These are phyloP conservation scores for Adelphocoris suturalis DNA, from an alignment of 2,888 invertebrate species.

Conservation along the genomic window DNA sequence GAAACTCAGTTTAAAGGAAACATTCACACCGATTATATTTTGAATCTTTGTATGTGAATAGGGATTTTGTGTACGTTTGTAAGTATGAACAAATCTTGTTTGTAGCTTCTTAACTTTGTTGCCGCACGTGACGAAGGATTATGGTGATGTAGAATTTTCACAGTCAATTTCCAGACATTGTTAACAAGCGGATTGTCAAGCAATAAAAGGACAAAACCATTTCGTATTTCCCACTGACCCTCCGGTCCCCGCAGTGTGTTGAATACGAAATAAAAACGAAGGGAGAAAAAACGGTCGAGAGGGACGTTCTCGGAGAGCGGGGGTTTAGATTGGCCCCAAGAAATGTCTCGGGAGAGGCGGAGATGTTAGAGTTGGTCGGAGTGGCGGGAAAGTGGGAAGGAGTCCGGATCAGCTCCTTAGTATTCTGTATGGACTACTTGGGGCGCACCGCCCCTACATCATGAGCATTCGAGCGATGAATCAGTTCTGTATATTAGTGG, in stretches of 20 bases:
- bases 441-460: constrained; percentile 69
- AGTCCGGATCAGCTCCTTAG: constrained; percentile 62
- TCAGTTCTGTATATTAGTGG: constrained; percentile 70
- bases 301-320: background rate
- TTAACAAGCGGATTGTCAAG: constrained; percentile 68
- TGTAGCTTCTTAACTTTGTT: background rate
- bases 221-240: constrained; percentile 65
- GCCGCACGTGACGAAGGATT: background rate
- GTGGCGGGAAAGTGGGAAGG: background rate
- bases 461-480: constrained; percentile 70
- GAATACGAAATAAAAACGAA: constrained; percentile 68
- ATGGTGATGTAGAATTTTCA: constrained; percentile 45
- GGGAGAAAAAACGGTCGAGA: constrained; percentile 4
- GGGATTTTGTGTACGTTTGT: background rate
- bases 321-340: constrained; percentile 60
- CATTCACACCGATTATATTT: too few species aligned
- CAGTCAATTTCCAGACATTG: constrained; percentile 67
- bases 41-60: background rate
- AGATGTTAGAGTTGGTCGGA: constrained; percentile 38
- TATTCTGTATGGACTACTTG: constrained; percentile 58
- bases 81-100: background rate
- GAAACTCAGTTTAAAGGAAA: too few species aligned
- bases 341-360: constrained; percentile 64
- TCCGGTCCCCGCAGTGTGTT: constrained; percentile 59
- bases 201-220: constrained; percentile 68